Conservation (phyloP, 2,113 vertebrate species). For the Epinephelus cyanopodus region DNA sequence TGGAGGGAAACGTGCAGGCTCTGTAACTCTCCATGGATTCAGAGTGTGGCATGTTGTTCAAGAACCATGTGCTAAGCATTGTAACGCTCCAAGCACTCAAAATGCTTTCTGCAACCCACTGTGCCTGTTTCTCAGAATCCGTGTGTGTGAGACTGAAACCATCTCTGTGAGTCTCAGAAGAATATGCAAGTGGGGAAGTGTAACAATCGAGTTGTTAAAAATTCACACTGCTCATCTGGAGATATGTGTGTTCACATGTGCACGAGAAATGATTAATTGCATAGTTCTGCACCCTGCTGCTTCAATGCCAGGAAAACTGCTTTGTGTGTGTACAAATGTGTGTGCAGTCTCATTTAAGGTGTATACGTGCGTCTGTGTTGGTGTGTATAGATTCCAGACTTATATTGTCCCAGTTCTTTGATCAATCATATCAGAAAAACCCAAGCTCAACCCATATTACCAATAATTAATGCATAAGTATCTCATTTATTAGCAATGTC, state of each 20-base stretch:
- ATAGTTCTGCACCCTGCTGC: slow-evolving; percentile 44
- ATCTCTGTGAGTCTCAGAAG: slow-evolving; percentile 41
- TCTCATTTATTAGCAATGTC: background rate
- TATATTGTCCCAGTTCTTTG: background rate
- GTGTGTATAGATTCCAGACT: slow-evolving; percentile 8
- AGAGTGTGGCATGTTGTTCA: slow-evolving; percentile 36
- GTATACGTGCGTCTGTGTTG: background rate
- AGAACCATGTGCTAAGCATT: slow-evolving; percentile 30
- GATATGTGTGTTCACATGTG: slow-evolving; percentile 14
- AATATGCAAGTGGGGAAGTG: slow-evolving; percentile 34
- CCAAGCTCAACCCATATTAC: background rate
- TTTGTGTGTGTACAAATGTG: slow-evolving; percentile 4
- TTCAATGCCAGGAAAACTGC: slow-evolving; percentile 31
- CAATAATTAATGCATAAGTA: slow-evolving; percentile 3
- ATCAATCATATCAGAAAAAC: slow-evolving; percentile 5
- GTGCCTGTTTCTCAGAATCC: slow-evolving; percentile 26
- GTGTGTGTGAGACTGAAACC: slow-evolving; percentile 44
- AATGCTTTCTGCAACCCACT: slow-evolving; percentile 41
- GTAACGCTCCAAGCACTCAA: slow-evolving; percentile 41
- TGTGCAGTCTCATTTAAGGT: slow-evolving; percentile 1
- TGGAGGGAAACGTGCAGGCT: slow-evolving; percentile 17
- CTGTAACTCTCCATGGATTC: slow-evolving; percentile 42
- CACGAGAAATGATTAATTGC: slow-evolving; percentile 52
- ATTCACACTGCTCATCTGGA: slow-evolving; percentile 38
- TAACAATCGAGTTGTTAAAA: slow-evolving; percentile 48